phyloP scores from a whole-genome alignment of 2,113 vertebrate species.

The Tetraodon nigroviridis region DNA sequence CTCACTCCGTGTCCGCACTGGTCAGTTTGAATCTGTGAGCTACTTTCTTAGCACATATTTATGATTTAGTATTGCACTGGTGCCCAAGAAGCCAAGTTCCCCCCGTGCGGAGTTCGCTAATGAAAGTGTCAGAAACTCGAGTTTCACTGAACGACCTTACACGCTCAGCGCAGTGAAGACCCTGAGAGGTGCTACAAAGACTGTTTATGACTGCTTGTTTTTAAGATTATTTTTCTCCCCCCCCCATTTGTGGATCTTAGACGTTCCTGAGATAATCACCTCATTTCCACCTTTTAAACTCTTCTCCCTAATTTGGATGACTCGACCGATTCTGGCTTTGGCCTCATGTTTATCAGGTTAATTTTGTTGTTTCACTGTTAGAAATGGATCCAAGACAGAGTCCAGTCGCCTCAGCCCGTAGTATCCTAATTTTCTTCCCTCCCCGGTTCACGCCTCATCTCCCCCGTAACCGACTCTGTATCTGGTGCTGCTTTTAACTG shows the following conservation, averaged over 20 bases:
- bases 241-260: conserved; percentile 53
- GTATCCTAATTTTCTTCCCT: background rate
- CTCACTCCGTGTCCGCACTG: conserved; percentile 38
- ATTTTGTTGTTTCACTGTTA: conserved; percentile 36
- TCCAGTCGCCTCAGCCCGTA: background rate
- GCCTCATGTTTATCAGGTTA: conserved; percentile 24
- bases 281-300: conserved; percentile 56
- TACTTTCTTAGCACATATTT: conserved; percentile 54
- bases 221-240: conserved; percentile 52
- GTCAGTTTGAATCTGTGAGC: conserved; percentile 35
- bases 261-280: conserved; percentile 52
- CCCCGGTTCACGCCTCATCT: background rate
- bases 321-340: conserved; percentile 26
- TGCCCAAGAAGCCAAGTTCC: conserved; percentile 50
- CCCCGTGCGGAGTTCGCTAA: conserved; percentile 11
- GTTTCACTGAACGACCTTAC: conserved; percentile 19
- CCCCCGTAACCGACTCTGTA: conserved; percentile 29
- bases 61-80: conserved; percentile 66
- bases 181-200: conserved; percentile 71
- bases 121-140: conserved; percentile 19
- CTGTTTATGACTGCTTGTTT: conserved; percentile 57
- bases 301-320: conserved; percentile 30
- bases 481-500: conserved; percentile 72
- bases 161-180: conserved; percentile 37
- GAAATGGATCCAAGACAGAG: conserved; percentile 38